These are phyloP conservation scores for Ptychobarbus kaznakovi DNA, from an alignment of 2,797 vertebrate species.

Conservation along the genomic window DNA sequence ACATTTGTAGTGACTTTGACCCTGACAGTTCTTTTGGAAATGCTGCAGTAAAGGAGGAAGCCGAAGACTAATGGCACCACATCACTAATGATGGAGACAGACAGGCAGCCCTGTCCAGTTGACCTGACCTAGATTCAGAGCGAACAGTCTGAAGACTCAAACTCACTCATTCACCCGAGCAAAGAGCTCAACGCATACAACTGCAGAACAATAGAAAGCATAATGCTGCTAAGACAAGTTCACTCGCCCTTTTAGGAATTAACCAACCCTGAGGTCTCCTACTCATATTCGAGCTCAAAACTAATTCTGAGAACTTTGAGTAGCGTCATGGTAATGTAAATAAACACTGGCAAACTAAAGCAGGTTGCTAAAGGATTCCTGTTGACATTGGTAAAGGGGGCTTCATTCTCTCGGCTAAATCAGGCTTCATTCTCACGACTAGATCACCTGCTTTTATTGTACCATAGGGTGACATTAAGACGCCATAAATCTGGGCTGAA, in stretches of 20 bases:
- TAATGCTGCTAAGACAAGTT: background rate
- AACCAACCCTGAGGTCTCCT: background rate
- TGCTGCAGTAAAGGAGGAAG: background rate
- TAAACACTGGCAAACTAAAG: slow-evolving; percentile 21
- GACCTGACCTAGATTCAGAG: slow-evolving; percentile 33
- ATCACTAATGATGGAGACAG: slow-evolving; percentile 4
- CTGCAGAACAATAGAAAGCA: background rate
- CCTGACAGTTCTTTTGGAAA: background rate
- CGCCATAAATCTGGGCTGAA: slow-evolving; percentile 12
- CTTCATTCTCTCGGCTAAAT: background rate
- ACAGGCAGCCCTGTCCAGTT: background rate
- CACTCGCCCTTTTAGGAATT: background rate
- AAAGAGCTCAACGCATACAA: background rate
- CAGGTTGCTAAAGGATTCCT: background rate
- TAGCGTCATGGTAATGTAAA: background rate
- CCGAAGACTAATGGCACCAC: background rate
- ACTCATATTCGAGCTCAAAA: background rate
- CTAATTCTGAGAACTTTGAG: background rate
- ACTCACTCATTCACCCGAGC: slow-evolving; percentile 2
- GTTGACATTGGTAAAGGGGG: background rate
- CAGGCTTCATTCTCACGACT: background rate
- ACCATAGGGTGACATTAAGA: background rate
- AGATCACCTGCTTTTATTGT: slow-evolving; percentile 38
- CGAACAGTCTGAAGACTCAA: slow-evolving; percentile 4
- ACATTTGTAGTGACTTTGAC: background rate